Percentiles rank a stretch among this genome's conserved stretches.
These are phyloP conservation scores for Cephalophus harveyi DNA, from an alignment of 2,113 vertebrate genomes.

Conservation along the genomic window DNA sequence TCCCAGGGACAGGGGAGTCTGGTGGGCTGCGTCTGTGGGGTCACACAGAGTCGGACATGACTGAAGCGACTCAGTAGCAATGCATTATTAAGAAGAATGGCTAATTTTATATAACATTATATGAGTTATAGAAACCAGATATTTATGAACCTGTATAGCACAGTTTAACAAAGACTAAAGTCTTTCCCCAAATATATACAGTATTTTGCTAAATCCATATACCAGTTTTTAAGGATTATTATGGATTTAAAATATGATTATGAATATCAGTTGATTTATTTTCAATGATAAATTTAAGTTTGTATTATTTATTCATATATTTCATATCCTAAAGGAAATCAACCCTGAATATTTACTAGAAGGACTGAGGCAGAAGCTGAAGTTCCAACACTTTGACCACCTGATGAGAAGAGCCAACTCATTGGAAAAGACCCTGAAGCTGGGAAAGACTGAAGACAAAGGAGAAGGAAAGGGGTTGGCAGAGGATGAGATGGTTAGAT, in stretches of 20 bases:
- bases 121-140: background rate
- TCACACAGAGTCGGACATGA: no score
- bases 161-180: background rate
- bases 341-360: background rate
- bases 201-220: background rate
- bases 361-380: background rate
- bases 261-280: background rate
- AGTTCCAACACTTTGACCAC: background rate
- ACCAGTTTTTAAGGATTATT: background rate
- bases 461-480: background rate
- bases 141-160: background rate
- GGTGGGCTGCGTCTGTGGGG: no score
- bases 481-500: background rate
- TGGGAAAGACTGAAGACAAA: background rate
- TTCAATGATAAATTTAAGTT: slow-evolving; percentile 29
- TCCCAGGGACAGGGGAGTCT: no score
- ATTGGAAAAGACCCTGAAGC: background rate
- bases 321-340: background rate
- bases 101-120: background rate
- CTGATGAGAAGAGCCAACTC: background rate
- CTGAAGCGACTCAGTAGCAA: no score
- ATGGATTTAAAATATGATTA: background rate
- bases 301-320: background rate
- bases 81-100: background rate
- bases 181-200: background rate